Conservation (phyloP, 2,888 invertebrate species). For the Dolichomitus sp. region DNA sequence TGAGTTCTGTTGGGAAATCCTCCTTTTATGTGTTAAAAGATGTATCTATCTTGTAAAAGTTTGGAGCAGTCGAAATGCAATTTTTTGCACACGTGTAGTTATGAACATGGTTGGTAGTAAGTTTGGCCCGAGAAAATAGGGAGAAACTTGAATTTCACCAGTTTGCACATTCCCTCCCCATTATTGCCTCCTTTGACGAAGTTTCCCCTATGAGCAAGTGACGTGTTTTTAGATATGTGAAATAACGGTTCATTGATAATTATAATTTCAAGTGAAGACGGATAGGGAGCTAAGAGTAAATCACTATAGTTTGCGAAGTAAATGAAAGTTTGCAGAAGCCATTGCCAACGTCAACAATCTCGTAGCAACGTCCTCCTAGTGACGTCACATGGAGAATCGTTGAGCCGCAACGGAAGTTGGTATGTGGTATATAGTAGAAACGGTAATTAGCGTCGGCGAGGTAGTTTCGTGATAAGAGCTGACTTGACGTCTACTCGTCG, state of each 20-base stretch:
- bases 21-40: no score
- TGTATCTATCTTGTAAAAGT: no score
- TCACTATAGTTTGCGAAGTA: neutral
- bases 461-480: conserved; percentile 58
- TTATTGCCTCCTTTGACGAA: no score
- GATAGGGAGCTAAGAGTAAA: neutral
- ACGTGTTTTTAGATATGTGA: neutral
- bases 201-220: no score
- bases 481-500: conserved; percentile 61
- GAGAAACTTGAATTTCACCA: no score
- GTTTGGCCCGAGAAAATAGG: no score
- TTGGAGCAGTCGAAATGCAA: no score
- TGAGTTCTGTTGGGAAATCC: no score
- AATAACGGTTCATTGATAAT: neutral
- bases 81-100: no score
- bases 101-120: no score
- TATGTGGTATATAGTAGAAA: conserved; percentile 24
- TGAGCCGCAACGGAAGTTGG: conserved; percentile 27
- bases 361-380: neutral
- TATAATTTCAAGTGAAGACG: neutral
- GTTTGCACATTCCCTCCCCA: no score
- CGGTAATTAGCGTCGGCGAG: conserved; percentile 60
- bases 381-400: conserved; percentile 11
- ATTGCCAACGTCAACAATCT: conserved; percentile 24
- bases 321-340: neutral